phyloP scores from a whole-genome alignment of 2,888 invertebrate species.

The Tetramorium bicarinatum region DNA sequence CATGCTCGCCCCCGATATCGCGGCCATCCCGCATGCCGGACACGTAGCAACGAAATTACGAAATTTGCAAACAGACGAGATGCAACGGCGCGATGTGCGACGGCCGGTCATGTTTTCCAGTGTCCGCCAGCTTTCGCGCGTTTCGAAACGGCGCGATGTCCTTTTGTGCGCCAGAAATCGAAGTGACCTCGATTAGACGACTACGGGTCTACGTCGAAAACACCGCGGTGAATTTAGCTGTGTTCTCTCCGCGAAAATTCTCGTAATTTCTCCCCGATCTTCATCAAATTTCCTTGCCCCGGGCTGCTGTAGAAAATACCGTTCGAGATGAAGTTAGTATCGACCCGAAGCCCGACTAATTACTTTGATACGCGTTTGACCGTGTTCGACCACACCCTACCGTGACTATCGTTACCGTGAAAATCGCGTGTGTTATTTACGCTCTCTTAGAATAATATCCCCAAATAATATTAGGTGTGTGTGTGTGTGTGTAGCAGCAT shows the following conservation, averaged over 20 bases:
- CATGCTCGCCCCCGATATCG: constrained; percentile 38
- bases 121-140: not conserved
- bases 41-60: constrained; percentile 56
- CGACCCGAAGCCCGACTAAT: constrained; percentile 58
- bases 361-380: constrained; percentile 61
- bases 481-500: not conserved
- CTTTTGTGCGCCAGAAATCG: not conserved
- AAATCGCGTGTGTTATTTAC: constrained; percentile 46
- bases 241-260: not conserved
- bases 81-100: constrained; percentile 20
- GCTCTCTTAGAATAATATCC: not conserved
- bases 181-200: constrained; percentile 27
- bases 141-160: not conserved
- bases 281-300: constrained; percentile 30
- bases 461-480: constrained; percentile 1
- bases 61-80: constrained; percentile 58
- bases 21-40: constrained; percentile 42
- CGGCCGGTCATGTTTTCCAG: constrained; percentile 32
- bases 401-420: constrained; percentile 49
- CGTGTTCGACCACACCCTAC: constrained; percentile 56
- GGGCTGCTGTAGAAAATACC: constrained; percentile 43
- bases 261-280: constrained; percentile 25
- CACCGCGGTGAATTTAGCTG: constrained; percentile 5
- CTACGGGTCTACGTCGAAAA: not conserved
- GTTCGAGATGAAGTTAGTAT: constrained; percentile 59